phyloP scores from a whole-genome alignment of 2,888 invertebrate genomes.

The Stegana nigrithorax region DNA sequence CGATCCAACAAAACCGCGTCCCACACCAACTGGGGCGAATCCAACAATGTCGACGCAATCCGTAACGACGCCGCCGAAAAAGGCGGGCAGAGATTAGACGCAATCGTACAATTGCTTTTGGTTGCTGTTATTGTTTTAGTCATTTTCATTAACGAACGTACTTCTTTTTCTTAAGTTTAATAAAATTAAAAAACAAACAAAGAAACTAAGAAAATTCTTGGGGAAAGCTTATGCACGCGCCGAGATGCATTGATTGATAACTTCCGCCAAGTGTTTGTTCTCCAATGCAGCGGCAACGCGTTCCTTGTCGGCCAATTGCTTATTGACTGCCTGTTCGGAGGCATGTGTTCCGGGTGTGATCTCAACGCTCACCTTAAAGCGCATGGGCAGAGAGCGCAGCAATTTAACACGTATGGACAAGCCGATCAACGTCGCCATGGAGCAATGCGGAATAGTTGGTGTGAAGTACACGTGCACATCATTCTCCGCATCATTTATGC shows the following conservation, averaged over 20 bases:
- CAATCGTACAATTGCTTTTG: neutral
- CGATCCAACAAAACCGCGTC: constrained; percentile 78
- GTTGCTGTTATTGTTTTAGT: neutral
- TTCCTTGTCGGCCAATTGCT: constrained; percentile 98
- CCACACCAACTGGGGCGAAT: neutral
- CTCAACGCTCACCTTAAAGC: constrained; percentile 88
- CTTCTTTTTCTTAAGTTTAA: neutral
- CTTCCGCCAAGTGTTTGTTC: constrained; percentile 89
- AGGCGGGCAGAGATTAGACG: neutral
- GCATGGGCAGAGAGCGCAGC: constrained; percentile 82
- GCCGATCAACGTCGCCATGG: constrained; percentile 94
- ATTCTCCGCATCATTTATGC: constrained; percentile 80
- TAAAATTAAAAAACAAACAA: neutral
- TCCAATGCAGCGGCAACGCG: constrained; percentile 97
- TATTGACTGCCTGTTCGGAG: constrained; percentile 94
- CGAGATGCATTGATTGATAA: constrained; percentile 91
- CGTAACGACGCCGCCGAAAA: neutral
- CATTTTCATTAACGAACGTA: neutral
- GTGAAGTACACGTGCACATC: constrained; percentile 86
- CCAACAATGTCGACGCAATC: neutral
- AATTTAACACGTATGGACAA: constrained; percentile 93
- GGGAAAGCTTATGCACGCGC: constrained; percentile 37
- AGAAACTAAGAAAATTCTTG: neutral
- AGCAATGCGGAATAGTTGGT: constrained; percentile 98
- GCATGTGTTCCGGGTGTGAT: constrained; percentile 94